phyloP scores from a whole-genome alignment of 2,113 vertebrate species.

The Halcyon malimbica region DNA sequence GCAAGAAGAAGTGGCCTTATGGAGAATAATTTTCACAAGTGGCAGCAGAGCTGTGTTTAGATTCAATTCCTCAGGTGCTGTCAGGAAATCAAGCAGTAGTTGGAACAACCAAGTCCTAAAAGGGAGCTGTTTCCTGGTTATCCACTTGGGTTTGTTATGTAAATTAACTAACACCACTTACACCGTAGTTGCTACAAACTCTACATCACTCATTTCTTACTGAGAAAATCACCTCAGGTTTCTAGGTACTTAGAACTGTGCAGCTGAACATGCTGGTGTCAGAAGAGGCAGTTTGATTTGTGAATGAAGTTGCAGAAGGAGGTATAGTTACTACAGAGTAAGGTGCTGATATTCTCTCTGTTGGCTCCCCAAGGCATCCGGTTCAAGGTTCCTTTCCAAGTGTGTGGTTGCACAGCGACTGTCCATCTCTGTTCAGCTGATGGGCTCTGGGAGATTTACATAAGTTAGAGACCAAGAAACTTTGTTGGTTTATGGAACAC shows the following conservation, averaged over 20 bases:
- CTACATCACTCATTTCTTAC: neutral
- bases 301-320: neutral
- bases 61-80: neutral
- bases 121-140: neutral
- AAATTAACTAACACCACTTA: neutral
- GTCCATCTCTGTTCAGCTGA: neutral
- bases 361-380: neutral
- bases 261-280: neutral
- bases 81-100: neutral
- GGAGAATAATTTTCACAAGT: neutral
- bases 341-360: neutral
- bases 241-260: neutral
- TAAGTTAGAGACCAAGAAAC: neutral
- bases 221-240: neutral
- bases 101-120: neutral
- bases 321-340: neutral
- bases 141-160: neutral
- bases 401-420: neutral
- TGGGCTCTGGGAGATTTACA: neutral
- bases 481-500: neutral
- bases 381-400: neutral
- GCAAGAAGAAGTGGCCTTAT: neutral
- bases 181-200: neutral
- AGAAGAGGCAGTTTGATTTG: neutral
- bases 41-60: neutral